Conservation (phyloP, 2,113 vertebrate species). For the Tetrao urogallus region DNA sequence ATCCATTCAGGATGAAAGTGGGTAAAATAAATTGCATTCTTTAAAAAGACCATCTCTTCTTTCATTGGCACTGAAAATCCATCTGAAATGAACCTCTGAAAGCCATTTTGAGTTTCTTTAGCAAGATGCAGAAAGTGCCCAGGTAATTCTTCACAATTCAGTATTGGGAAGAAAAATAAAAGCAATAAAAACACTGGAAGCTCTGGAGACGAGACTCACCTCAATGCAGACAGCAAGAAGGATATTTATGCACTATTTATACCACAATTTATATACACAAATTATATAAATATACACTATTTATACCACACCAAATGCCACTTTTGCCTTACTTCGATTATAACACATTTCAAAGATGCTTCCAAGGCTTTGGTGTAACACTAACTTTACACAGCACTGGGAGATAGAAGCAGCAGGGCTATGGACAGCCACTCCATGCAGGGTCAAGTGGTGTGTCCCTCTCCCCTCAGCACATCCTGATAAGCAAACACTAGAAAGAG, state of each 20-base stretch:
- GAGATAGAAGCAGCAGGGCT: neutral
- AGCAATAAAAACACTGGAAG: constrained; percentile 19
- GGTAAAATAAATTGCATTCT: constrained; percentile 38
- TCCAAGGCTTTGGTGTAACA: neutral
- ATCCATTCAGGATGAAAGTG: constrained; percentile 31
- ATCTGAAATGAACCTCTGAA: constrained; percentile 5
- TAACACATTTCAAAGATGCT: neutral
- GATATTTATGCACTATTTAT: constrained; percentile 52
- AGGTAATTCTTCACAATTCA: constrained; percentile 27
- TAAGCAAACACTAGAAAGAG: neutral
- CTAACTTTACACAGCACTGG: neutral
- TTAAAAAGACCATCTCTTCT: constrained; percentile 22
- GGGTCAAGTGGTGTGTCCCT: neutral
- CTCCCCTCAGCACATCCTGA: neutral
- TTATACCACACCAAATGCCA: constrained; percentile 33
- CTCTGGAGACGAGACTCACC: constrained; percentile 45
- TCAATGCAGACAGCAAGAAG: constrained; percentile 23
- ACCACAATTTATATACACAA: no score
- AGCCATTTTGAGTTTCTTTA: constrained; percentile 52
- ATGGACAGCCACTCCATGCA: neutral
- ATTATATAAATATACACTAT: constrained; percentile 52
- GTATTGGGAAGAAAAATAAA: neutral
- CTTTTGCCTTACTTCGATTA: constrained; percentile 16
- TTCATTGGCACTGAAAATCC: neutral
- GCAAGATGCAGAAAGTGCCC: constrained; percentile 18